Evolutionary conservation across 2,113 vertebrate genomes (phyloP).

Genomic region (Rhabdornis inornatus): DNA sequence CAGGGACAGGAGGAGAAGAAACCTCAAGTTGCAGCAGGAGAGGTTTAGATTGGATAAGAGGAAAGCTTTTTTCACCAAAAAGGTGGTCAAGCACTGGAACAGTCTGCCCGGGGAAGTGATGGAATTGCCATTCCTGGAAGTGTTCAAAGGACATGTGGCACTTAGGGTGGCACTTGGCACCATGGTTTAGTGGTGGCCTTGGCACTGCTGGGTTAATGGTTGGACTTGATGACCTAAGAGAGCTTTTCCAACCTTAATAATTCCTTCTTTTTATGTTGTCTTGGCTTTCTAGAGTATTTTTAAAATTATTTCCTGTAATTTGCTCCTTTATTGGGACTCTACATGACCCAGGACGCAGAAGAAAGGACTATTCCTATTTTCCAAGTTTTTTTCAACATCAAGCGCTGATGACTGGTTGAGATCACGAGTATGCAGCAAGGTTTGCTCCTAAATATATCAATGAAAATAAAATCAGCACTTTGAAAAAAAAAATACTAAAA

Average conservation of each 20-base stretch:
- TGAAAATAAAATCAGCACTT: background rate
- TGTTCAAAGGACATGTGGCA: background rate
- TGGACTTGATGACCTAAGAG: background rate
- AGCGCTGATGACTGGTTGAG: background rate
- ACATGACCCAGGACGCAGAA: background rate
- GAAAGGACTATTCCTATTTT: background rate
- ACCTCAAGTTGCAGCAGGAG: background rate
- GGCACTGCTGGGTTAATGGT: too few relatives aligned
- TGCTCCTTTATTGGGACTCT: background rate
- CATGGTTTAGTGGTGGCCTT: background rate
- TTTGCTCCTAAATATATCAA: background rate
- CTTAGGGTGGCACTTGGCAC: background rate
- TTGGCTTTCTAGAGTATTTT: background rate
- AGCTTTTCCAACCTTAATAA: background rate
- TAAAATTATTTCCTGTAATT: background rate
- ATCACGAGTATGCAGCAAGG: fast-evolving
- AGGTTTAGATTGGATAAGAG: background rate
- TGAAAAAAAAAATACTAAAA: background rate
- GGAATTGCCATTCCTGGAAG: background rate
- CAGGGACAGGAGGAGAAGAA: fast-evolving
- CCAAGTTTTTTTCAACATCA: background rate
- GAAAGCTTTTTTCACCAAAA: background rate
- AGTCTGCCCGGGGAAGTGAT: background rate
- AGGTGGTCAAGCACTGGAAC: background rate
- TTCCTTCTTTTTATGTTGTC: background rate